Evolutionary conservation across 1,140 invertebrate species (phyloP).

Genomic region (Chymomyza costata): DNA sequence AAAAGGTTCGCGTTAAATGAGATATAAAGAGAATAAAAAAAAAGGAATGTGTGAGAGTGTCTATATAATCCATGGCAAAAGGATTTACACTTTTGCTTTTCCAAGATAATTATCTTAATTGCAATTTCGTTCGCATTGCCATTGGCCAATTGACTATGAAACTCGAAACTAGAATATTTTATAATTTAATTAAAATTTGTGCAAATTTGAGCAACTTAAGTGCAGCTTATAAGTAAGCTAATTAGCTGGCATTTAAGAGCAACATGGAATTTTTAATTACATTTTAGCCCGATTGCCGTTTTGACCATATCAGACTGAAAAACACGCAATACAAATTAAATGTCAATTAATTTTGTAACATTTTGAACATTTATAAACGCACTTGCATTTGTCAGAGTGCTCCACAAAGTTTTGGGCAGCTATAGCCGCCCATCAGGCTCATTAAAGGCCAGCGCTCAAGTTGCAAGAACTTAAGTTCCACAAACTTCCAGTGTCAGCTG

Average conservation of each 20-base stretch:
- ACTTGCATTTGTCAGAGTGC: too few relatives aligned
- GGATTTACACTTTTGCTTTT: conserved; percentile 59
- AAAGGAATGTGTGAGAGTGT: conserved; percentile 23
- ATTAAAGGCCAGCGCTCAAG: background rate
- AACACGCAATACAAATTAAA: conserved; percentile 66
- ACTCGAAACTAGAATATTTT: conserved; percentile 28
- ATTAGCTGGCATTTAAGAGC: conserved; percentile 15
- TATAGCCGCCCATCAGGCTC: conserved; percentile 19
- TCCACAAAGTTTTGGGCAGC: conserved; percentile 32
- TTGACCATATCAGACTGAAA: too few relatives aligned
- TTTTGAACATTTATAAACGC: conserved; percentile 57
- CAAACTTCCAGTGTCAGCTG: too few relatives aligned
- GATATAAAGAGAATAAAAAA: background rate
- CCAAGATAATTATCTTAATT: conserved; percentile 69
- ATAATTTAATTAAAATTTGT: conserved; percentile 57
- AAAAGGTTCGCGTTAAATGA: conserved; percentile 3
- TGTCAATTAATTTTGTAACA: conserved; percentile 62
- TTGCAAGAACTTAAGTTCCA: too few relatives aligned
- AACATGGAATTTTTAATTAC: too few relatives aligned
- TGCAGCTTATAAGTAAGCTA: conserved; percentile 9
- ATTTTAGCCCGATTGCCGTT: conserved; percentile 29
- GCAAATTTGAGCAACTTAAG: conserved; percentile 42
- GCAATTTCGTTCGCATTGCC: conserved; percentile 49
- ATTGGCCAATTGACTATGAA: background rate
- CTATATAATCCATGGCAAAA: conserved; percentile 39